Base-by-base conservation (phyloP, 2,888 invertebrate genomes). In the Leptinotarsa tumamoca region DNA sequence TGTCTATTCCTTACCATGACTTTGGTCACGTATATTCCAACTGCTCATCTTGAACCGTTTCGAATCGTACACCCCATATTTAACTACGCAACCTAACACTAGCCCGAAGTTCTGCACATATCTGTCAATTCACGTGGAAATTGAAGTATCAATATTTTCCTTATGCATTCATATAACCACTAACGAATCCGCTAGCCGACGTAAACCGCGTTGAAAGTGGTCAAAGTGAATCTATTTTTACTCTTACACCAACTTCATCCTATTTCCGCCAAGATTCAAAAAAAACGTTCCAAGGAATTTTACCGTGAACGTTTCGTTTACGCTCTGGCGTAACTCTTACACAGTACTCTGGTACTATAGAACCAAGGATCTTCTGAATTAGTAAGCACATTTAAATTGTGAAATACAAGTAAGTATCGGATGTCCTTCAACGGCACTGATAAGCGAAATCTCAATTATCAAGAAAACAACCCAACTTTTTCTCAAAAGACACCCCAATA, bases 171-270 rank as follows among this genome's bases (percentile, higher is more conserved):
- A 17, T 33, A 63, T 70, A 58, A 70, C 70, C 58, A 70, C 70
- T 43, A 70, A 43, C 70, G 70, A 58, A 70, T 61, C 21, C 21
- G 49, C 70, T 49, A 61, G 49, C 33, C 56, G 58, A 61, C 58
- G 49, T 23, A 70, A 70, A 56, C 43, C 33, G 49, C 18, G 23
- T 43, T 58, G 18, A 49, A 70, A 70, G 70, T 70, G 70, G 70
- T 70, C 70, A 58, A 49, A 70, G 43, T 49, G 70, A 70, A 21
- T 70, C 70, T 70, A 70, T 70, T 70, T 70, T 70, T 70, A 70
- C 70, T 70, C 58, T 49, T 18, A 56, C 70, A 61, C 58, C 58
- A 58, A 70, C 70, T 70, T 70, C 58, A 70, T 70, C 70, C 70
- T 70, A 70, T 69, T 54, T 70, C 56, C 70, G 49, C 70, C 54